These are phyloP conservation scores for Zele albiditarsus DNA, from an alignment of 2,888 invertebrate species.

Conservation along the genomic window DNA sequence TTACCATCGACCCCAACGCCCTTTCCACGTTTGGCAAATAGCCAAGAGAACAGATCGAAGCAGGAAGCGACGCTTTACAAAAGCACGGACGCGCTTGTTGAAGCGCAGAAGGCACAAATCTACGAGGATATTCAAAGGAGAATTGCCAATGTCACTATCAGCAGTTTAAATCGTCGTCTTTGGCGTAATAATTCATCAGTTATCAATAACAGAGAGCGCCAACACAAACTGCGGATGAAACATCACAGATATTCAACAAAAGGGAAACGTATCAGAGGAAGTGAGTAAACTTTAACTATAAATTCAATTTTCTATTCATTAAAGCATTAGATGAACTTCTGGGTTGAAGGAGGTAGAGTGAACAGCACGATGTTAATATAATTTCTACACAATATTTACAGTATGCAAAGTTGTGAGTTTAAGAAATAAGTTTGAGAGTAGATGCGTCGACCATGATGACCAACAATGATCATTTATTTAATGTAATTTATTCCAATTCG, in stretches of 20 bases:
- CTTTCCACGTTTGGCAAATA: conserved; percentile 23
- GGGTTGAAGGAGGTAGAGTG: no score
- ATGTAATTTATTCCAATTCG: no score
- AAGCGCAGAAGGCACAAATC: conserved; percentile 56
- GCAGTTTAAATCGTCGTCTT: conserved; percentile 43
- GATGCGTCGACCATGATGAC: no score
- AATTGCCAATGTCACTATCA: conserved; percentile 58
- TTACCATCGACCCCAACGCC: conserved; percentile 20
- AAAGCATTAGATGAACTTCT: no score
- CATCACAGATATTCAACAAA: conserved; percentile 65
- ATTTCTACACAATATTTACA: no score
- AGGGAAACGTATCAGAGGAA: conserved; percentile 64
- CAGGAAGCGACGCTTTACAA: conserved; percentile 6
- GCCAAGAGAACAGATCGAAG: conserved; percentile 36
- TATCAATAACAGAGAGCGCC: conserved; percentile 55
- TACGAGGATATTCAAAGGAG: conserved; percentile 64
- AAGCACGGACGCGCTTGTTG: conserved; percentile 20
- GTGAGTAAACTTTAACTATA: conserved; percentile 56
- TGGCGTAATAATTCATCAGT: conserved; percentile 55
- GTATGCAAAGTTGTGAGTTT: no score
- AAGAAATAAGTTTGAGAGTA: no score
- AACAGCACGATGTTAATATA: no score
- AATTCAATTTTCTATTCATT: not conserved
- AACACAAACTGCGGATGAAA: conserved; percentile 66
- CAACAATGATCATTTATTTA: no score